Conservation (phyloP, 2,888 invertebrate genomes). For the Electrophaes corylata region DNA sequence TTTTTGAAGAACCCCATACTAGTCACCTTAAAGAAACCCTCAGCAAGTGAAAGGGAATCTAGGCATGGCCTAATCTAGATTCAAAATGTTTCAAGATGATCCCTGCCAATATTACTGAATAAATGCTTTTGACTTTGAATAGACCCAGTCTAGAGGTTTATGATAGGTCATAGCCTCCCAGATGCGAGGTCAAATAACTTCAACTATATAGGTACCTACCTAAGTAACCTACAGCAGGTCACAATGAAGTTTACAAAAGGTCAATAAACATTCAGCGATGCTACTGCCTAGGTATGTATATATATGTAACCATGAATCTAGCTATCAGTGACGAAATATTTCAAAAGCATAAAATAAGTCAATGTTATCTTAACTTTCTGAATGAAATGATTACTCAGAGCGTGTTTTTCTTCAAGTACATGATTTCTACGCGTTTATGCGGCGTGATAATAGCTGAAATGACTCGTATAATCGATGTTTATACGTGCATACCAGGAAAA, state of each 20-base stretch:
- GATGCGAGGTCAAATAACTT: constrained; percentile 20
- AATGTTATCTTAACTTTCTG: constrained; percentile 28
- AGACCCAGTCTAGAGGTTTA: constrained; percentile 18
- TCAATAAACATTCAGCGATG: not conserved
- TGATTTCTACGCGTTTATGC: constrained; percentile 17
- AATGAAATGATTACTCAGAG: constrained; percentile 23
- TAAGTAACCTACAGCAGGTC: no score
- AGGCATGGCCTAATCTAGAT: no score
- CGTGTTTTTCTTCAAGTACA: constrained; percentile 27
- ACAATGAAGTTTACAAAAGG: not conserved
- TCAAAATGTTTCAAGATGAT: no score
- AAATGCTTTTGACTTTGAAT: no score
- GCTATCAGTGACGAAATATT: not conserved
- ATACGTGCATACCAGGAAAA: constrained; percentile 37
- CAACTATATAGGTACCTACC: no score
- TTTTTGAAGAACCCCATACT: no score
- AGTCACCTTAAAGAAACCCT: no score
- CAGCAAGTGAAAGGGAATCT: no score
- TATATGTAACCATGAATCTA: not conserved
- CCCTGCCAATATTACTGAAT: no score
- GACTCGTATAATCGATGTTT: constrained; percentile 27
- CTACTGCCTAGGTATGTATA: not conserved
- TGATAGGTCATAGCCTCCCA: constrained; percentile 12
- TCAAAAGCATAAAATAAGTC: not conserved
- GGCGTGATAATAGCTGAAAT: constrained; percentile 26